phyloP scores from a whole-genome alignment of 2,113 vertebrate genomes.

The Neopipo cinnamomea region DNA sequence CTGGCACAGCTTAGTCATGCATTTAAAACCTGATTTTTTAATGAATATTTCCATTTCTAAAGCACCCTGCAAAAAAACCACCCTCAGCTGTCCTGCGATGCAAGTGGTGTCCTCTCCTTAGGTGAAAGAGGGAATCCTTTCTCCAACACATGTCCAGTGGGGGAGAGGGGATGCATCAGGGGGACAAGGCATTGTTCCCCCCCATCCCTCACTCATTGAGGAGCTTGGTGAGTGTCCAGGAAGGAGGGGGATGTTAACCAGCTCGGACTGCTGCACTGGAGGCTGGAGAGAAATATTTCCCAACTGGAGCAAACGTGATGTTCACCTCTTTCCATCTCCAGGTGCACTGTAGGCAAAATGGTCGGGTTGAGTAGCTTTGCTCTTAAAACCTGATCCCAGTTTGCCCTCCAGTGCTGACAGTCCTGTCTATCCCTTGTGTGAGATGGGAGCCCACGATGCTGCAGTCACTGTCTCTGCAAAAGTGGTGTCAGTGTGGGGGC shows the following conservation, averaged over 20 bases:
- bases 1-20: background rate
- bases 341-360: accelerated
- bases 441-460: background rate
- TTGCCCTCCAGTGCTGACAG: background rate
- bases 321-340: background rate
- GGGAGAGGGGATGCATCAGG: background rate
- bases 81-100: background rate
- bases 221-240: background rate
- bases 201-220: background rate
- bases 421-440: background rate
- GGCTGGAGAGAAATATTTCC: background rate
- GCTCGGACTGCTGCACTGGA: background rate
- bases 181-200: background rate
- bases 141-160: background rate
- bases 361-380: background rate
- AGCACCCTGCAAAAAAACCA: background rate
- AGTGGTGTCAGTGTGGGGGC: background rate
- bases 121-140: background rate
- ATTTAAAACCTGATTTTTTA: background rate
- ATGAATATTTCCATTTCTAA: background rate
- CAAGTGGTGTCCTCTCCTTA: background rate
- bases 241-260: background rate
- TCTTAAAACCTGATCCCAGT: background rate
- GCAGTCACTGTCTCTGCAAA: background rate
- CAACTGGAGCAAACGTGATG: accelerated